Evolutionary conservation across 2,113 vertebrate genomes (phyloP).

Genomic region (Laticauda colubrina): DNA sequence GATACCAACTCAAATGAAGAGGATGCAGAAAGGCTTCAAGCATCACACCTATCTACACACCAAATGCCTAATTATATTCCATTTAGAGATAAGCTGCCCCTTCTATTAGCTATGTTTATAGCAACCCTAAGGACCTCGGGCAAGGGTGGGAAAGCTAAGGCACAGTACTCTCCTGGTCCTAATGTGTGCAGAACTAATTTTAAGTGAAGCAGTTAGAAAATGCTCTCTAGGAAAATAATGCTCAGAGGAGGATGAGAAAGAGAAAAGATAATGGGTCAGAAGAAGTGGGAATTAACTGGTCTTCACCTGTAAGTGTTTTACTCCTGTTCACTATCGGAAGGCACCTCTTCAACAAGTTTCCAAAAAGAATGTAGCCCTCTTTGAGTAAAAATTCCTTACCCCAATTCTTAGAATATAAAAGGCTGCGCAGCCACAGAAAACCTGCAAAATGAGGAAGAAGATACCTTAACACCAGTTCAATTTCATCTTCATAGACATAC

Average conservation of each 20-base stretch:
- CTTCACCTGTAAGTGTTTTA: neutral
- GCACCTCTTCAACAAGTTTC: neutral
- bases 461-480: neutral
- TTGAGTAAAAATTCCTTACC: neutral
- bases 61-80: neutral
- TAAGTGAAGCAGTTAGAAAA: neutral
- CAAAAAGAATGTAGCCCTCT: neutral
- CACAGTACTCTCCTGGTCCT: neutral
- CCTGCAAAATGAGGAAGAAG: neutral
- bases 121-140: neutral
- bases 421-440: neutral
- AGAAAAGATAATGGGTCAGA: neutral
- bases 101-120: neutral
- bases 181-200: neutral
- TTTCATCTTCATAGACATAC: neutral
- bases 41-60: neutral
- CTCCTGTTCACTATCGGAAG: neutral
- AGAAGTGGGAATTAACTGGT: neutral
- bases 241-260: neutral
- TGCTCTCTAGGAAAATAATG: neutral
- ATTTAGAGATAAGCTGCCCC: neutral
- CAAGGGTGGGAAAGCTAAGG: neutral
- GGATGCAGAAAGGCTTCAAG: neutral
- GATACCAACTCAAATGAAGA: neutral
- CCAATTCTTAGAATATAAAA: neutral